Base-by-base conservation (phyloP, 35 echinoderm and acorn worm species). In the Heliocidaris erythrogramma region DNA sequence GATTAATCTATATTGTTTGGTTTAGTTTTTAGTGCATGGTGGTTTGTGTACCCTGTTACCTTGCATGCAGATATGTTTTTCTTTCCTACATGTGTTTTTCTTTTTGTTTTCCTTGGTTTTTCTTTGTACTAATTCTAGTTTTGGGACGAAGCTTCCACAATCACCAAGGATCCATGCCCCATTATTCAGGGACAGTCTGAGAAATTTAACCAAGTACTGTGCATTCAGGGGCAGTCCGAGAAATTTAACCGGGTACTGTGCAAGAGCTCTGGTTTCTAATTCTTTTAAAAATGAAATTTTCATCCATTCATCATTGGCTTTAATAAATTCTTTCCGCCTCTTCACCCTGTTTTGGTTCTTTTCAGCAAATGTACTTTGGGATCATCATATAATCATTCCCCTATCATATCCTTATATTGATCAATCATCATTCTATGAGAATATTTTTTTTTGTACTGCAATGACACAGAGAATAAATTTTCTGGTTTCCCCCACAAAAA, bases 221-320 rank as follows among this genome's bases (percentile, higher is more conserved):
- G 65, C 65, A 78, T 78, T 78, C 18, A 27, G 61, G 61, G 61
- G 17, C 17, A 78, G 65, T 78, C 65, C 7, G 65, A 78, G 65
- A 78, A 78, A 78, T n/a, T 78, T 27, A 78, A 78, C 65, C 65
- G 65, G 65, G 65, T 78, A 78, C 65, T 78, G 65, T 78, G 65
- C 65, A 78, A 42, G 27, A 78, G 65, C 65, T 78, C 4, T 78
- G 65, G 65, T 78, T n/a, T 78, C 65, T 78, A 78, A 78, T 78
- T 78, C 65, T 27, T 78, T 78, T 78, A 27, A 18, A 27, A 78
- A 78, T 27, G 27, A 78, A 78, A 78, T 8, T 0, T 69, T 71
- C n/a, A 27, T 78, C 18, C 65, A n/a, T 78, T 7, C 21, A 27
- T n/a, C 17, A 18, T 78, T n/a, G 65, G 65, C 27, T 78, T 10